Evolutionary conservation across 2,797 vertebrate species (phyloP).

Genomic region (Anguilla marmorata): DNA sequence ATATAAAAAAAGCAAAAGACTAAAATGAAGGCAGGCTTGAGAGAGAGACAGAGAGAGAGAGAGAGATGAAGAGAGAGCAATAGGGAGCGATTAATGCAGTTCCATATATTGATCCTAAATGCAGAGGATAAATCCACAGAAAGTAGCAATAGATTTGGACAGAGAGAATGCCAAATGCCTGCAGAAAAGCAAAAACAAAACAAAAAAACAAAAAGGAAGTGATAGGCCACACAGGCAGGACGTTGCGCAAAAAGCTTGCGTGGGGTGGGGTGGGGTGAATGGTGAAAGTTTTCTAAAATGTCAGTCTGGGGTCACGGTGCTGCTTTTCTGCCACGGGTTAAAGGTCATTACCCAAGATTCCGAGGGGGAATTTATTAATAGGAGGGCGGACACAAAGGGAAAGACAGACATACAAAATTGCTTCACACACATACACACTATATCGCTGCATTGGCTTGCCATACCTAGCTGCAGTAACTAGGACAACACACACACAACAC

Average conservation of each 20-base stretch:
- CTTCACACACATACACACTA: slow-evolving; percentile 54
- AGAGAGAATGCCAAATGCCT: slow-evolving; percentile 42
- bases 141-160: slow-evolving; percentile 62
- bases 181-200: slow-evolving; percentile 59
- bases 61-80: slow-evolving; percentile 21
- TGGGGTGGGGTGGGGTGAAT: slow-evolving; percentile 52
- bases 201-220: slow-evolving; percentile 35
- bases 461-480: slow-evolving; percentile 51
- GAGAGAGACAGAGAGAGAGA: slow-evolving; percentile 16
- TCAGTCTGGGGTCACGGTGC: slow-evolving; percentile 73
- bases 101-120: slow-evolving; percentile 46
- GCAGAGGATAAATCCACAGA: slow-evolving; percentile 52
- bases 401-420: slow-evolving; percentile 40
- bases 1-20: slow-evolving; percentile 17
- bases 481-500: slow-evolving; percentile 51
- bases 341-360: slow-evolving; percentile 62
- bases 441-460: slow-evolving; percentile 50
- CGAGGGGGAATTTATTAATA: slow-evolving; percentile 69
- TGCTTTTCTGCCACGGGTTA: slow-evolving; percentile 74
- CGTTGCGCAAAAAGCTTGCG: slow-evolving; percentile 63
- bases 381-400: slow-evolving; percentile 46
- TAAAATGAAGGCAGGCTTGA: slow-evolving; percentile 41
- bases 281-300: slow-evolving; percentile 55
- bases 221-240: slow-evolving; percentile 52
- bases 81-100: slow-evolving; percentile 40